Conservation (phyloP, 2,888 invertebrate genomes). For the Heliconius ethilla region DNA sequence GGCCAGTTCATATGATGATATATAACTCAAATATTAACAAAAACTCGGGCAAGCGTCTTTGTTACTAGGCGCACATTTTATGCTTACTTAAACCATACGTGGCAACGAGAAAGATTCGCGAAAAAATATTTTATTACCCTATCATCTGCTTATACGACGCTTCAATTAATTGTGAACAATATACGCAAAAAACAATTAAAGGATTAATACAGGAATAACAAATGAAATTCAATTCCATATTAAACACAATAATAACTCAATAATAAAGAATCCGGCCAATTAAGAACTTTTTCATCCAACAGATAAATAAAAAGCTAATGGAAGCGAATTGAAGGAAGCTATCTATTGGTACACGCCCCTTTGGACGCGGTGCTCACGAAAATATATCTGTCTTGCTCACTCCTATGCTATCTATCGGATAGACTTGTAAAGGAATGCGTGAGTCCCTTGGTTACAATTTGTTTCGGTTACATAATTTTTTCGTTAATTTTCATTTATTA, state of each 20-base stretch:
- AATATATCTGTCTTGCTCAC: conserved; percentile 54
- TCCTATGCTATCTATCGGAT: conserved; percentile 40
- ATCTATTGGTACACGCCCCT: conserved; percentile 76
- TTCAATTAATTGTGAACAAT: conserved; percentile 19
- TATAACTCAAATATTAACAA: background rate
- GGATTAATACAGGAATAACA: conserved; percentile 20
- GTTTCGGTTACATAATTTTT: conserved; percentile 29
- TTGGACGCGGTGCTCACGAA: conserved; percentile 50
- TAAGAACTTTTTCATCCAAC: conserved; percentile 57
- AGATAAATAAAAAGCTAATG: conserved; percentile 57
- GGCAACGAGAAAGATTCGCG: background rate
- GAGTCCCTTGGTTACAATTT: background rate
- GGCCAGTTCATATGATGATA: too few species aligned
- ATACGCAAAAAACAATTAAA: conserved; percentile 23
- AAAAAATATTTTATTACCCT: conserved; percentile 2
- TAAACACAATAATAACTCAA: conserved; percentile 50
- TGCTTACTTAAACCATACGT: background rate
- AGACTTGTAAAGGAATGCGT: conserved; percentile 24
- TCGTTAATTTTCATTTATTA: conserved; percentile 20
- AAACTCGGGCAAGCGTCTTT: background rate
- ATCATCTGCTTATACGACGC: conserved; percentile 21
- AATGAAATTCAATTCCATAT: conserved; percentile 33
- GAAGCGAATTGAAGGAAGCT: conserved; percentile 63
- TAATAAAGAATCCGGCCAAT: conserved; percentile 53
- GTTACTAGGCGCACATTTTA: background rate